A percentile compares a stretch with the other conserved stretches of the same genome.
phyloP scores from a whole-genome alignment of 1,140 invertebrate species.

The Drosophila trapezifrons region DNA sequence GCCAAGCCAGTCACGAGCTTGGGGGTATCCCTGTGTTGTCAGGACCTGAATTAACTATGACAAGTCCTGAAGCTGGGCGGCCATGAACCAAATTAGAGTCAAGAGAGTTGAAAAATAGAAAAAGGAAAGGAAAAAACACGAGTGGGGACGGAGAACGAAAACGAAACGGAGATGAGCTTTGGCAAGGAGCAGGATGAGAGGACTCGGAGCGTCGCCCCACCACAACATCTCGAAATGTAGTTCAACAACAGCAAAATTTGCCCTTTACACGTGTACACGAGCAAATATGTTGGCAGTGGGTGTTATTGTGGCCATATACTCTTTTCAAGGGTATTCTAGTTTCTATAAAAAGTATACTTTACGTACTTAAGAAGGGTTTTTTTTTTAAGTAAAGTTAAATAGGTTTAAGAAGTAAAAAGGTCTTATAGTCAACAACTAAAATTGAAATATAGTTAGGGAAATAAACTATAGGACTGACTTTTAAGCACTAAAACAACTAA shows the following conservation, averaged over 20 bases:
- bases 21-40: slow-evolving; percentile 30
- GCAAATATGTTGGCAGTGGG: slow-evolving; percentile 43
- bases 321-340: background rate
- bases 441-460: no score
- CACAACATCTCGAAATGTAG: slow-evolving; percentile 54
- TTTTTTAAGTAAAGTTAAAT: no score
- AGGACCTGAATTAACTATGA: slow-evolving; percentile 69
- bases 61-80: slow-evolving; percentile 39
- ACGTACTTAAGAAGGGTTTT: no score
- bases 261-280: slow-evolving; percentile 42
- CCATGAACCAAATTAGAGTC: slow-evolving; percentile 80
- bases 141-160: slow-evolving; percentile 21
- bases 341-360: background rate
- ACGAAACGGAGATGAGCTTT: slow-evolving; percentile 36
- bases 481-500: no score
- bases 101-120: slow-evolving; percentile 59
- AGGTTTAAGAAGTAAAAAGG: no score
- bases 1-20: slow-evolving; percentile 25
- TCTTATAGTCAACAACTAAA: no score
- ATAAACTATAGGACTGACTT: no score
- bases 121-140: slow-evolving; percentile 20
- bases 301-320: slow-evolving; percentile 27
- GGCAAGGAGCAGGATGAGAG: slow-evolving; percentile 30
- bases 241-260: slow-evolving; percentile 61
- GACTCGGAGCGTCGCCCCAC: slow-evolving; percentile 16